These are phyloP conservation scores for Fratercula arctica DNA, from an alignment of 2,797 vertebrate genomes.

Conservation along the genomic window DNA sequence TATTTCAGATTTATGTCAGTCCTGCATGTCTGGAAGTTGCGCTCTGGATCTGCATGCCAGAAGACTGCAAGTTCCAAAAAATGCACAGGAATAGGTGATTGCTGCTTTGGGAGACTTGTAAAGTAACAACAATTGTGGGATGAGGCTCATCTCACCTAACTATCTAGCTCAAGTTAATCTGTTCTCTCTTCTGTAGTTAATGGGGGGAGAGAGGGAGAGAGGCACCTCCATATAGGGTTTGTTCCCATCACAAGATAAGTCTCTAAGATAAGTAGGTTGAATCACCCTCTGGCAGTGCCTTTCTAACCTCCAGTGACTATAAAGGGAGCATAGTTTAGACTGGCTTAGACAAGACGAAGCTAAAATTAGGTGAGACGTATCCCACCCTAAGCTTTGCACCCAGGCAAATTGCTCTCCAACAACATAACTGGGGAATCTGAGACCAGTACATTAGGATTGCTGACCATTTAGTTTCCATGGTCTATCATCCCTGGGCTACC, in stretches of 20 bases:
- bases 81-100: background rate
- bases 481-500: background rate
- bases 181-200: background rate
- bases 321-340: slow-evolving; percentile 38
- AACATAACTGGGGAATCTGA: background rate
- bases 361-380: slow-evolving; percentile 49
- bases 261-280: slow-evolving; percentile 37
- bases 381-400: background rate
- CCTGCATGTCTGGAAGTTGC: background rate
- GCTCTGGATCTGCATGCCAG: background rate
- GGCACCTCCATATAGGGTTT: background rate
- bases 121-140: background rate
- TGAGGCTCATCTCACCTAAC: background rate
- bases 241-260: background rate
- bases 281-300: slow-evolving; percentile 28
- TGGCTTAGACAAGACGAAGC: slow-evolving; percentile 27
- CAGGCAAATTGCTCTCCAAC: background rate
- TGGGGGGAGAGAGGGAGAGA: background rate
- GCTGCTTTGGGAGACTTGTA: background rate
- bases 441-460: background rate
- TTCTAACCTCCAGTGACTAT: background rate
- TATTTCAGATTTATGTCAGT: background rate
- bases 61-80: background rate
- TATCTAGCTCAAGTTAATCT: background rate
- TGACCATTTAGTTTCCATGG: background rate